These are phyloP conservation scores for Pteronotus mesoamericanus DNA, from an alignment of 2,797 vertebrate species.

Conservation along the genomic window DNA sequence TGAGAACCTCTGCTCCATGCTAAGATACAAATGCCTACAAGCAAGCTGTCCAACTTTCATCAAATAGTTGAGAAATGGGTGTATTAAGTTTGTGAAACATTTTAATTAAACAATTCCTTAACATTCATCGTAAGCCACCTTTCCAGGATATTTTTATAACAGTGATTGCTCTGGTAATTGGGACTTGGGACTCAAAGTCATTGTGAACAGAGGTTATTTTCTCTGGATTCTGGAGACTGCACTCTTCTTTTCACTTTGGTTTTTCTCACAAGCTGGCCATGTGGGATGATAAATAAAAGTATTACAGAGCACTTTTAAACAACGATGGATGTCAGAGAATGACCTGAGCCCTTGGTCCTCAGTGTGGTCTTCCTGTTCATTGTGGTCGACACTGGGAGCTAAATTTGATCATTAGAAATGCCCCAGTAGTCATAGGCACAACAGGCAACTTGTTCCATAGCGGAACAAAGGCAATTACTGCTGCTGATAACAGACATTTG, in stretches of 20 bases:
- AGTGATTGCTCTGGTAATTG: not conserved
- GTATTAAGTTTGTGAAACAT: not conserved
- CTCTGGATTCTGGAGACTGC: not conserved
- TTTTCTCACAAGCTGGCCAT: not conserved
- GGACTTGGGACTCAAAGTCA: not conserved
- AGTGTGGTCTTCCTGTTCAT: not conserved
- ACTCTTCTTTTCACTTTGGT: not conserved
- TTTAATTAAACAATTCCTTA: slow-evolving; percentile 8
- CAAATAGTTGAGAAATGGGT: not conserved
- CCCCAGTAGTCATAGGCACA: not conserved
- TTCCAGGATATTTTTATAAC: slow-evolving; percentile 17
- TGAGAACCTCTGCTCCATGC: not conserved
- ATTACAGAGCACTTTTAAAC: not conserved
- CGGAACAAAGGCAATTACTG: not conserved
- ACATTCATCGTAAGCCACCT: not conserved
- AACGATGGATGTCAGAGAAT: not conserved
- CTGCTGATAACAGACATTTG: not conserved
- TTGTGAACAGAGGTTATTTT: not conserved
- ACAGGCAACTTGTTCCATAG: not conserved
- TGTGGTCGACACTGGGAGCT: not conserved
- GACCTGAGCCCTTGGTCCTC: not conserved
- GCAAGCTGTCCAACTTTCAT: not conserved
- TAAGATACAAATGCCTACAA: not conserved
- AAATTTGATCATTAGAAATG: not conserved
- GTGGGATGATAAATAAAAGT: not conserved